Evolutionary conservation across 2,888 invertebrate species (phyloP), one percentile per base, ranked within the genome.

Genomic region (Drosophila diplacantha): DNA sequence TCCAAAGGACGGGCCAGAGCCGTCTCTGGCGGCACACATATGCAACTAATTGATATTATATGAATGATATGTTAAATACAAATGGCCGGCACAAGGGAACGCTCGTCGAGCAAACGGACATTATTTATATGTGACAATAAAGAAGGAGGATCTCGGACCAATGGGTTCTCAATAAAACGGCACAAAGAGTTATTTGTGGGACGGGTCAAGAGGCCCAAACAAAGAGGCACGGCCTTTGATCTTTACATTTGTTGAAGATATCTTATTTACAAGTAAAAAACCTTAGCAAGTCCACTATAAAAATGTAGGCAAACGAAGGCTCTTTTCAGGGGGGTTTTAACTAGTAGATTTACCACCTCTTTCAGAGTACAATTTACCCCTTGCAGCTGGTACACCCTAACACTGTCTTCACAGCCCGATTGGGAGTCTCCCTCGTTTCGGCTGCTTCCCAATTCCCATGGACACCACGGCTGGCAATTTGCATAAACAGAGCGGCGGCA

Each of bases 41-140:
- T 83, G 76, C 69, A 76, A 71, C 82, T 80, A 83, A 80, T 80
- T 83, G 77, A 83, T 80, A 74, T 83, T 81, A 79, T 80, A 79
- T 83, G 76, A 74, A 79, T 82, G 72, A 76, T 82, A 80, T 81
- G 83, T 74, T 81, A 75, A 78, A 69, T 67, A 72, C 67, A 72
- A 75, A 77, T 72, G 67, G 67, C 50, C 59, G 51, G 57, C 62
- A 64, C 61, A 80, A 67, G 77, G 58, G 38, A 22, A 50, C 51
- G 41, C 35, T 64, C 14, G 14, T 46, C 16, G 31, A 61, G 22
- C 60, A 61, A 74, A 69, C 26, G 56, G 57, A 55, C 59, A 67
- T 78, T 72, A 75, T 78, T 76, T 74, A 72, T 59, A 57, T 69
- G 74, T 65, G 50, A 46, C 38, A 29, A 60, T 52, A 56, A 72